phyloP scores from a whole-genome alignment of 2,113 vertebrate species.

The Rousettus leschenaultii region DNA sequence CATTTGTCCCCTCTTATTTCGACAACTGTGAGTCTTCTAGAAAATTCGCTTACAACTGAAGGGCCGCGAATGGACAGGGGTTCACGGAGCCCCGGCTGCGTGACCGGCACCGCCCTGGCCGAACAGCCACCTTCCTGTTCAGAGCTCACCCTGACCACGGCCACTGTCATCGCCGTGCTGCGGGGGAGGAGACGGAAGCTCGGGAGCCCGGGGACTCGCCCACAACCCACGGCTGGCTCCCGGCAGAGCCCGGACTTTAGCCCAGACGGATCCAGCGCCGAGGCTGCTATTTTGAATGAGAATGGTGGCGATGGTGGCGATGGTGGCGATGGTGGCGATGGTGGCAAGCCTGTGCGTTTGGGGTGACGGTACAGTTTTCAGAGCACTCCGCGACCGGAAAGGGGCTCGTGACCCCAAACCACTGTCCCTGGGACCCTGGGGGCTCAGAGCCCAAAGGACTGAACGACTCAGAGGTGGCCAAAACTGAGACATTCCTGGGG shows the following conservation, averaged over 20 bases:
- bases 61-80: not conserved
- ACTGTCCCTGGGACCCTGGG: not conserved
- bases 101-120: not conserved
- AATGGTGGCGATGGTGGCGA: no score
- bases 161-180: rapidly evolving
- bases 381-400: not conserved
- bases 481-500: not conserved
- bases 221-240: not conserved
- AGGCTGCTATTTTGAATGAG: not conserved
- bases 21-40: not conserved
- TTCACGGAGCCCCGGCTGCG: not conserved
- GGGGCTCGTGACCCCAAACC: not conserved
- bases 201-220: not conserved
- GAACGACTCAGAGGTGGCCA: rapidly evolving
- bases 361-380: not conserved
- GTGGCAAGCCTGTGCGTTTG: not conserved
- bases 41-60: not conserved
- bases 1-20: not conserved
- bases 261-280: not conserved
- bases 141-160: not conserved
- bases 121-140: rapidly evolving
- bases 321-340: no score
- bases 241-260: not conserved
- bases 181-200: not conserved
- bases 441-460: not conserved